A percentile compares a stretch with the other conserved stretches of the same genome.
phyloP scores from a whole-genome alignment of 2,888 invertebrate species.

The Sarcophaga subvicina region DNA sequence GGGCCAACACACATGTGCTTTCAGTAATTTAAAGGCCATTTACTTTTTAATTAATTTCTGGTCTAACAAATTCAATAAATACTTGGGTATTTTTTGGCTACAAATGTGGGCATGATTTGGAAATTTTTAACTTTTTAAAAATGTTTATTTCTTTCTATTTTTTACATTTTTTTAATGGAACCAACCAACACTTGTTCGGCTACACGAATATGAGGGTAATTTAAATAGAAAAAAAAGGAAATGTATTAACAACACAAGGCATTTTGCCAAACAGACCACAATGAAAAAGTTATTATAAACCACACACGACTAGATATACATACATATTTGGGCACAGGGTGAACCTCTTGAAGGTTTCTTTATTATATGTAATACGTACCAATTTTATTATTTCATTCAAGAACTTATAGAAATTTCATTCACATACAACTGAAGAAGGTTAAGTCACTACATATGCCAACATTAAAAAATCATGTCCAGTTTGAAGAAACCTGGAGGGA shows the following conservation, averaged over 20 bases:
- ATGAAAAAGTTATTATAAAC: slow-evolving; percentile 20
- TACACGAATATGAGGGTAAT: slow-evolving; percentile 23
- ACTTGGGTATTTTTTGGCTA: background rate
- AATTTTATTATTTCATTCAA: no score
- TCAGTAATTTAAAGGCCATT: background rate
- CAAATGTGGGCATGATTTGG: background rate
- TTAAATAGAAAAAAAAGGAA: background rate
- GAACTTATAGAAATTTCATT: no score
- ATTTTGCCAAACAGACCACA: slow-evolving; percentile 41
- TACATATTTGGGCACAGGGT: background rate
- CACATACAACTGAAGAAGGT: no score
- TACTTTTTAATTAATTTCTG: background rate
- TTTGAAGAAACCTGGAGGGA: no score
- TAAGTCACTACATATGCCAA: no score
- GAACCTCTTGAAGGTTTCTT: background rate
- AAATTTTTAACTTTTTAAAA: background rate
- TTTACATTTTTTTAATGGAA: background rate
- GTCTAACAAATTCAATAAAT: background rate
- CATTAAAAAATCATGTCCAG: no score
- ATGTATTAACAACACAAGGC: slow-evolving; percentile 14
- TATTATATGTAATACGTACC: no score
- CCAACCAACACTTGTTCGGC: background rate
- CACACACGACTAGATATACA: background rate
- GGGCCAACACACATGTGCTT: background rate
- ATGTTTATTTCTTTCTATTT: no score